Evolutionary conservation across 92 coral and sea anemone genomes (phyloP), one percentile per base, ranked within the genome.

Genomic region (Zoanthus sociatus): DNA sequence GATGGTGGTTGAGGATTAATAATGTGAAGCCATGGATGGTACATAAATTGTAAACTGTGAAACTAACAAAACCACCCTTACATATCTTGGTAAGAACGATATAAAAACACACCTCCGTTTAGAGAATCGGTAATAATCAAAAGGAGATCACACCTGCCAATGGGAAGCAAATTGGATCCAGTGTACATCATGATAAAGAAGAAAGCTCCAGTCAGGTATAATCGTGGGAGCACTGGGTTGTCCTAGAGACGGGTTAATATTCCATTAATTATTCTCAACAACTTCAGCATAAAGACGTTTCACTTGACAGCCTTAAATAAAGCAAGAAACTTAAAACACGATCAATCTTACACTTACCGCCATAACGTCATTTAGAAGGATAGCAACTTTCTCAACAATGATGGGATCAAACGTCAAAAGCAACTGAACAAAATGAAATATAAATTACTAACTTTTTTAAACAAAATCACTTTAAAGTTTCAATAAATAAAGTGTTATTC

Each of bases 141-240:
- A 2, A 37, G 42, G n/a, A 64, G 18, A 15, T 64, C 89, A 79
- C 60, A 97, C 99, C 96, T 94, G 84, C 98, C 99, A 88, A 97
- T 92, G 5, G 99, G 98, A 14, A 97, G 90, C 42, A 97, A 95
- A 56, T 97, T 97, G 15, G 99, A 97, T 12, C 99, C 99, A 48
- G 99, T 97, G 94, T 97, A 97, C 99, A 97, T 97, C 98, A 95
- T 93, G 86, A 97, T 97, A 50, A 97, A 97, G 94, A 92, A 97
- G 87, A 97, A 97, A 17, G 94, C 93, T 53, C 99, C 99, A 20
- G 99, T 97, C 79, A 97, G 96, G 64, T 97, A 97, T 83, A 97
- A 73, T 30, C 99, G 87, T 0, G 99, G 99, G 0, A 97, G 88
- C 73, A 97, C 93, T 0, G 99, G 99, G 37, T 97, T 97, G 75